Base-by-base conservation (phyloP, 2,888 invertebrate species). In the Schizaphis graminum region DNA sequence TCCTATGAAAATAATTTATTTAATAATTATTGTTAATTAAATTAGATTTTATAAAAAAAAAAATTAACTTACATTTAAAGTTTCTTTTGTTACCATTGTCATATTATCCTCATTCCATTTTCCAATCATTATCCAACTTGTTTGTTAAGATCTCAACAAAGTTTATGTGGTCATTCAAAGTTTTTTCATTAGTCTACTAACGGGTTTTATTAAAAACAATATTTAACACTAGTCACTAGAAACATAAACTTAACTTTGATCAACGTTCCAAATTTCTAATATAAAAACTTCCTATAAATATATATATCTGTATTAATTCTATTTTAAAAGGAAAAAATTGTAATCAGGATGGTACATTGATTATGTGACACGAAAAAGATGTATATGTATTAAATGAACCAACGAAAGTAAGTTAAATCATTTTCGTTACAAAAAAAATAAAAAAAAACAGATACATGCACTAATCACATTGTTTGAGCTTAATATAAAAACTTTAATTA, bases 181-280 rank as follows among this genome's bases (percentile, higher is more conserved):
- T 92, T 92, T 92, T 92, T 92, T 92, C 92, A 92, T 92, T 92
- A 87, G 61, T 44, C 86, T 92, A 91, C 86, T 87, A 87, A 87
- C n/a, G 87, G 35, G 24, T 92, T 92, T 87, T 61, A 87, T 47
- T 35, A 47, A 85, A 85, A 91, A 92, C 92, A 92, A 92, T 92
- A 91, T 56, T 84, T 26, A 67, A 90, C 56, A 28, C 35, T 44
- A n/a, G 56, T 56, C 91, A 56, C 84, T 44, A 53, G 28, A 84
- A 56, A 44, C 21, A 84, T 7, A 16, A 28, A 84, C 28, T 5
- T 28, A 56, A 84, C 53, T 84, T 91, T 91, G 53, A 84, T 84
- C 77, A 53, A 77, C 41, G 53, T 16, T 56, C 41, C 53, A 53
- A 77, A 41, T 41, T 16, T 56, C 28, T 56, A 53, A 84, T 56